phyloP scores from a whole-genome alignment of 2,888 invertebrate species.

The Trissolcus brochymenae region DNA sequence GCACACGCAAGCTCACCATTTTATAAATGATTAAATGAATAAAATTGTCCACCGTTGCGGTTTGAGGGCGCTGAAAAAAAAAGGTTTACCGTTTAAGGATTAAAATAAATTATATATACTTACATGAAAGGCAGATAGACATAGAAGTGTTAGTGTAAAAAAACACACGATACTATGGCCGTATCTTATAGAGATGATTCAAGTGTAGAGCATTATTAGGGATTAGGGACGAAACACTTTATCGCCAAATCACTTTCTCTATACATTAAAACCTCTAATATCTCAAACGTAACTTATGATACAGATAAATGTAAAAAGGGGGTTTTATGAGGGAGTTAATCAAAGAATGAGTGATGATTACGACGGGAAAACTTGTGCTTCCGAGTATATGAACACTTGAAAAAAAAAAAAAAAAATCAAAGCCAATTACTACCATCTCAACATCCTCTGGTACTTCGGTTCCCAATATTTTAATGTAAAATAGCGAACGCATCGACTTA shows the following conservation, averaged over 20 bases:
- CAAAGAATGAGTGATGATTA: conserved; percentile 46
- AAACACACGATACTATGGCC: conserved; percentile 65
- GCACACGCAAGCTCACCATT: too few species aligned
- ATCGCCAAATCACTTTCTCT: conserved; percentile 73
- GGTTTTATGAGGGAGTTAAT: conserved; percentile 18
- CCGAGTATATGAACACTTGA: conserved; percentile 58
- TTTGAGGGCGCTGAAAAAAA: too few species aligned
- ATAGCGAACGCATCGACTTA: conserved; percentile 51
- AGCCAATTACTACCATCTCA: conserved; percentile 62
- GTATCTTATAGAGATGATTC: conserved; percentile 70
- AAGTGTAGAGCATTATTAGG: conserved; percentile 68
- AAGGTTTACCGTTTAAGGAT: not conserved
- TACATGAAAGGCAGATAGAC: conserved; percentile 67
- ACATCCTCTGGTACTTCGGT: conserved; percentile 62
- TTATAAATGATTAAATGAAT: too few species aligned
- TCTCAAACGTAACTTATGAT: conserved; percentile 64
- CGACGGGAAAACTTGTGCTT: conserved; percentile 51
- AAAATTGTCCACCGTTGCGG: too few species aligned
- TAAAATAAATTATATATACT: conserved; percentile 39
- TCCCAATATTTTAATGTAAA: conserved; percentile 59
- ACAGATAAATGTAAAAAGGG: conserved; percentile 26
- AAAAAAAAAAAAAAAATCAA: conserved; percentile 52
- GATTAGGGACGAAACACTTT: conserved; percentile 69
- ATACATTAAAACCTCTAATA: conserved; percentile 69
- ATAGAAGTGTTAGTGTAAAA: conserved; percentile 67